A percentile compares a stretch with the other conserved stretches of the same genome.
Conservation (phyloP, 2,888 invertebrate species). For the Ryuthela nishihirai region DNA sequence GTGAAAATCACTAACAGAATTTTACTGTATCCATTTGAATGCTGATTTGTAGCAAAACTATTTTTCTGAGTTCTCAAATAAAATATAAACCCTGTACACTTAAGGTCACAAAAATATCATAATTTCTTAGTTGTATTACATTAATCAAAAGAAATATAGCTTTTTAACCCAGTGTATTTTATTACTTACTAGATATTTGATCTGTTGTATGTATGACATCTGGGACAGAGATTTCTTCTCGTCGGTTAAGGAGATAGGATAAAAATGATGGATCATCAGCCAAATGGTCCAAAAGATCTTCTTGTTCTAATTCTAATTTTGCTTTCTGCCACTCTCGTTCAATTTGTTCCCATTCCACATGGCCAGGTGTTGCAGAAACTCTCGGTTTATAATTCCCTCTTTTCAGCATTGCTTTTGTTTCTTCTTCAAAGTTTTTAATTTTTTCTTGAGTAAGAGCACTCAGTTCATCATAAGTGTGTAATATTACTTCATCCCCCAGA, state of each 20-base stretch:
- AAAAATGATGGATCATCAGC: slow-evolving; percentile 52
- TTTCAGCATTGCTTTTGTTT: slow-evolving; percentile 66
- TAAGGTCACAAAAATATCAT: too few species aligned
- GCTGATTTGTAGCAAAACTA: too few species aligned
- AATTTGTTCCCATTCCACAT: slow-evolving; percentile 49
- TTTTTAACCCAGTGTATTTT: too few species aligned
- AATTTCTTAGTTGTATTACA: too few species aligned
- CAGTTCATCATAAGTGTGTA: slow-evolving; percentile 25
- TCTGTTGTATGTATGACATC: neutral
- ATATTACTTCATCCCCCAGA: slow-evolving; percentile 11
- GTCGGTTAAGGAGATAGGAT: slow-evolving; percentile 13
- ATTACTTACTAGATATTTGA: too few species aligned
- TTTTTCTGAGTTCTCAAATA: too few species aligned
- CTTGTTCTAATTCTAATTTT: slow-evolving; percentile 56
- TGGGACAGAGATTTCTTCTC: neutral
- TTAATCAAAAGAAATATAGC: too few species aligned
- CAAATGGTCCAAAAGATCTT: slow-evolving; percentile 55
- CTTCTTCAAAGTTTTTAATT: slow-evolving; percentile 67
- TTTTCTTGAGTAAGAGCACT: slow-evolving; percentile 57
- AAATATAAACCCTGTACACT: too few species aligned
- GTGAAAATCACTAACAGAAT: too few species aligned
- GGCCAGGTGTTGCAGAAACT: slow-evolving; percentile 14
- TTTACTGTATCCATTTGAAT: too few species aligned
- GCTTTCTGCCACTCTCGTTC: slow-evolving; percentile 56
- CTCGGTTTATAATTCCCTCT: slow-evolving; percentile 42